Percentiles rank a stretch among this genome's conserved stretches.
Conservation (phyloP, 2,797 vertebrate genomes). For the Nyctibius grandis region DNA sequence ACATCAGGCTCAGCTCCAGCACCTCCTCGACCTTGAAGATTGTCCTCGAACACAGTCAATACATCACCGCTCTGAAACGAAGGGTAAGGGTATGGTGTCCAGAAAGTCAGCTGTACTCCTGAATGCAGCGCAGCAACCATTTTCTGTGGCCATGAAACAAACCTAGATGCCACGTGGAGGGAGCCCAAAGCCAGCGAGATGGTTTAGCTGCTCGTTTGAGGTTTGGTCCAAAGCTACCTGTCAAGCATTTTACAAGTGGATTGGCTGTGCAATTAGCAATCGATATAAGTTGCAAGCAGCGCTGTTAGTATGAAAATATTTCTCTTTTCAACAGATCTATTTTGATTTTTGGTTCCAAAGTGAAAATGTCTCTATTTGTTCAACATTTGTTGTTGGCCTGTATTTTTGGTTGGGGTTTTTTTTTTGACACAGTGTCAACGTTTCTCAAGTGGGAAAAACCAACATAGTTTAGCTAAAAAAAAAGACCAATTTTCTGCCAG, state of each 20-base stretch:
- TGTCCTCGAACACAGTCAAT: not conserved
- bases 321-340: slow-evolving; percentile 42
- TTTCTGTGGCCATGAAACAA: not conserved
- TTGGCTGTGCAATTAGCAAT: not conserved
- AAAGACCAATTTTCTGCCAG: slow-evolving; percentile 1
- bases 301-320: slow-evolving; percentile 10
- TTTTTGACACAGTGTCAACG: not conserved
- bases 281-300: not conserved
- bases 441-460: not conserved
- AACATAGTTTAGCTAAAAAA: not conserved
- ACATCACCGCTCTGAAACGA: not conserved
- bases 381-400: slow-evolving; percentile 24
- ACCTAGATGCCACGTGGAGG: fast-evolving
- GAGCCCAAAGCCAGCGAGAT: fast-evolving
- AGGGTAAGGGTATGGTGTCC: not conserved
- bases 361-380: slow-evolving; percentile 25
- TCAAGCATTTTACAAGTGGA: not conserved
- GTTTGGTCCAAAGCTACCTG: not conserved
- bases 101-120: not conserved
- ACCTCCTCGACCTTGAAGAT: not conserved
- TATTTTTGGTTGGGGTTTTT: not conserved
- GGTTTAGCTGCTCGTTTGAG: not conserved
- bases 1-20: not conserved
- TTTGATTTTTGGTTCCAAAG: slow-evolving; percentile 38
- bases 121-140: not conserved